Percentiles rank a stretch among this genome's conserved stretches.
These are phyloP conservation scores for Lasioglossum leucozonium DNA, from an alignment of 2,888 invertebrate genomes.

Conservation along the genomic window DNA sequence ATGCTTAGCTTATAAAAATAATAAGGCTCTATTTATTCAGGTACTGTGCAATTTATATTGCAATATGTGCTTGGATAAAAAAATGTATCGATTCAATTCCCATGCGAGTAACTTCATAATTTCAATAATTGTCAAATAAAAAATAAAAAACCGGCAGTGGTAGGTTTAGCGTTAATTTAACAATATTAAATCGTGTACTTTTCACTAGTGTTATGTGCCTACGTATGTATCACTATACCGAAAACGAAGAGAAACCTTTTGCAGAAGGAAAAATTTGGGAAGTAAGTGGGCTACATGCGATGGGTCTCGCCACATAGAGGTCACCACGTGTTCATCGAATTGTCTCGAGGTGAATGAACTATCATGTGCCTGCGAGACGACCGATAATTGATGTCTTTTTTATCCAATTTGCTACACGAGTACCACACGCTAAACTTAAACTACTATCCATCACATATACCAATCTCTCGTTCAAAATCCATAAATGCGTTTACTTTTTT, in stretches of 20 bases:
- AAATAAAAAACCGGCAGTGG: no score
- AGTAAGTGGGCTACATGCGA: constrained; percentile 48
- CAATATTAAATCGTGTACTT: neutral
- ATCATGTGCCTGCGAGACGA: constrained; percentile 41
- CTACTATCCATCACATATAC: neutral
- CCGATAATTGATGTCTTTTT: constrained; percentile 59
- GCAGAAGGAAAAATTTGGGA: constrained; percentile 14
- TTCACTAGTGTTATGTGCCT: no score
- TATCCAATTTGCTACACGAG: constrained; percentile 53
- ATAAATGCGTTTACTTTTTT: neutral
- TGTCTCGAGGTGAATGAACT: constrained; percentile 55
- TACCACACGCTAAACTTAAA: constrained; percentile 2
- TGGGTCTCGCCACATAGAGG: constrained; percentile 40
- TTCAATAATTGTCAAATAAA: no score
- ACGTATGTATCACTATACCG: neutral
- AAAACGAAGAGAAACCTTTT: neutral
- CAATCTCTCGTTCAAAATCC: neutral
- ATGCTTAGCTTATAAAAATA: no score
- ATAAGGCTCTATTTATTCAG: no score
- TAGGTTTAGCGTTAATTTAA: no score
- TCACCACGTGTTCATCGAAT: constrained; percentile 47
- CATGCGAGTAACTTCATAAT: no score
- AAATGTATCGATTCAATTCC: no score
- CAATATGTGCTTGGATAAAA: no score
- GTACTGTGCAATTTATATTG: no score